These are phyloP conservation scores for Smittia sp. DNA, from an alignment of 2,888 invertebrate genomes.

Conservation along the genomic window DNA sequence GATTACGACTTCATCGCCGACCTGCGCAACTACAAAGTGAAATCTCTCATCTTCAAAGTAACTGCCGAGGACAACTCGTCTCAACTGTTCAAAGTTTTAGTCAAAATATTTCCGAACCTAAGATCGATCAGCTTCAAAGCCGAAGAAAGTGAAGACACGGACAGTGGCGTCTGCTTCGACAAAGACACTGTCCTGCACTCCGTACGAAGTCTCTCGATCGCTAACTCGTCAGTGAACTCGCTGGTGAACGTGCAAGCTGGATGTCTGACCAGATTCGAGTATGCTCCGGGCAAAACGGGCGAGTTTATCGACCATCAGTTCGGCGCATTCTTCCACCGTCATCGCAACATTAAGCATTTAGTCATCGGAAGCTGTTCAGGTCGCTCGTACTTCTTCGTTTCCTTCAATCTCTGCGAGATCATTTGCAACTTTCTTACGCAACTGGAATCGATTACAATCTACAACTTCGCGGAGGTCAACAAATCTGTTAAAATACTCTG, in stretches of 20 bases:
- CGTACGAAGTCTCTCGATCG: background rate
- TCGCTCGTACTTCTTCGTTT: constrained; percentile 36
- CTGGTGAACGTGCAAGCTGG: constrained; percentile 15
- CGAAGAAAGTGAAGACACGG: constrained; percentile 16
- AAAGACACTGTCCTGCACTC: constrained; percentile 1
- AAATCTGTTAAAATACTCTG: constrained; percentile 23
- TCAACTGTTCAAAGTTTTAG: constrained; percentile 12
- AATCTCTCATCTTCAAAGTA: background rate
- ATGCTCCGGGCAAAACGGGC: constrained; percentile 1
- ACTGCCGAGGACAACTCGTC: background rate
- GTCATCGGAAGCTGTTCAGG: constrained; percentile 7
- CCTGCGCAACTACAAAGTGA: background rate
- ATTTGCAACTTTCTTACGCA: constrained; percentile 28
- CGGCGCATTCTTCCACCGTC: constrained; percentile 28
- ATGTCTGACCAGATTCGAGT: background rate
- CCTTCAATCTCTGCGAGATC: constrained; percentile 13
- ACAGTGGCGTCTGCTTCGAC: constrained; percentile 23
- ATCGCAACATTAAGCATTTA: constrained; percentile 15
- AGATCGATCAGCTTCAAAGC: constrained; percentile 5
- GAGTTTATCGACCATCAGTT: constrained; percentile 28
- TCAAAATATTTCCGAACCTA: constrained; percentile 19
- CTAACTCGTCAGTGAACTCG: constrained; percentile 16
- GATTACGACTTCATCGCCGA: background rate
- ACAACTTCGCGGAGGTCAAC: constrained; percentile 30
- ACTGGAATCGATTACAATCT: constrained; percentile 30